Percentiles rank a stretch among this genome's conserved stretches.
phyloP scores from a whole-genome alignment of 2,888 invertebrate genomes.

The Alcis repandata region DNA sequence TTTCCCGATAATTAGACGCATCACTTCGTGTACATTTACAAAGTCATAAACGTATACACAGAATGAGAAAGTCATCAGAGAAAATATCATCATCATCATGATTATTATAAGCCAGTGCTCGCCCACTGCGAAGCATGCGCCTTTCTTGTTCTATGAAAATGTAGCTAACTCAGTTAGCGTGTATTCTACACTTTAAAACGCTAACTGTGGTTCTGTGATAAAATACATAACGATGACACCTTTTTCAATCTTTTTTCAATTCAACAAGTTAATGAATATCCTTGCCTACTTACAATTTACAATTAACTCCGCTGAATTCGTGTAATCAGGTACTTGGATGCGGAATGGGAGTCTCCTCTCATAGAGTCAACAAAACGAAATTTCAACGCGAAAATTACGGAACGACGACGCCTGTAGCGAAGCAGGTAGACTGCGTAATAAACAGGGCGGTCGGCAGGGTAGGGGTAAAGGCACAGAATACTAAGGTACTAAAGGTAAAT shows the following conservation, averaged over 20 bases:
- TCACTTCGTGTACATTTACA: neutral
- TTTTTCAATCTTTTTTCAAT: neutral
- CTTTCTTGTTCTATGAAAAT: too few relatives aligned
- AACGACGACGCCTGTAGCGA: conserved; percentile 30
- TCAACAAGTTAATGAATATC: conserved; percentile 3
- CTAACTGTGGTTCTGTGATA: too few relatives aligned
- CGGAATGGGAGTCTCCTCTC: conserved; percentile 32
- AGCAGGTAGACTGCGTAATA: conserved; percentile 36
- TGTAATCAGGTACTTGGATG: conserved; percentile 19
- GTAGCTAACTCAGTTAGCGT: too few relatives aligned
- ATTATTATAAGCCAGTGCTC: too few relatives aligned
- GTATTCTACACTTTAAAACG: too few relatives aligned
- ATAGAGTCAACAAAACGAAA: conserved; percentile 40
- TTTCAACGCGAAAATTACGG: conserved; percentile 38
- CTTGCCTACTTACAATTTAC: neutral
- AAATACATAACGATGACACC: too few relatives aligned
- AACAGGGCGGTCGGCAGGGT: neutral
- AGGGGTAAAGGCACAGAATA: neutral
- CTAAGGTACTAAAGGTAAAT: too few relatives aligned
- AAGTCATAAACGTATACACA: too few relatives aligned
- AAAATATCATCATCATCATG: too few relatives aligned
- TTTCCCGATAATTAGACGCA: neutral
- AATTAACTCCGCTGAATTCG: conserved; percentile 14
- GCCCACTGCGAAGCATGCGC: too few relatives aligned
- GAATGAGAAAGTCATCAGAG: too few relatives aligned